Evolutionary conservation across 2,888 invertebrate species (phyloP).

Genomic region (Teleiodes luculella): DNA sequence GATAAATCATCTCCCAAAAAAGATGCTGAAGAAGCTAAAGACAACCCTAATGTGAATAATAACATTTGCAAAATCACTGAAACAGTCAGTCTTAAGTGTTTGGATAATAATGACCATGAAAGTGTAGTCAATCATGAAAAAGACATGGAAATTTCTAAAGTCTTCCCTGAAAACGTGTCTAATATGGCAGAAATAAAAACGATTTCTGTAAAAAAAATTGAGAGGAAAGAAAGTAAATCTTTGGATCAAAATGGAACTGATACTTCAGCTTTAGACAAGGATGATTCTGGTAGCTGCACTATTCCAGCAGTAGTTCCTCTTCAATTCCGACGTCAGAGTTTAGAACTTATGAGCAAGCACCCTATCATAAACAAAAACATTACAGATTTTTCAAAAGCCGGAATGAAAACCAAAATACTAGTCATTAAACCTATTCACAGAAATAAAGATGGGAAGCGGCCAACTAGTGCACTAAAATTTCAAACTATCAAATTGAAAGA

Average conservation of each 20-base stretch:
- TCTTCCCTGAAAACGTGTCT: neutral
- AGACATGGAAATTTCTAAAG: no score
- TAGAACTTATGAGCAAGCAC: constrained; percentile 64
- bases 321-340: constrained; percentile 58
- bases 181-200: no score
- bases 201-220: neutral
- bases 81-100: neutral
- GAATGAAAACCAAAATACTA: constrained; percentile 70
- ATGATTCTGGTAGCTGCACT: constrained; percentile 28
- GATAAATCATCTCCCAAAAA: constrained; percentile 66
- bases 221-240: neutral
- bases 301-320: constrained; percentile 53
- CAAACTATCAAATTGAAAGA: constrained; percentile 85
- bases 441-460: constrained; percentile 50
- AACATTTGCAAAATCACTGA: neutral
- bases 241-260: neutral
- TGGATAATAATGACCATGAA: neutral
- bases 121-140: neutral
- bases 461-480: constrained; percentile 52
- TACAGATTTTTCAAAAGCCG: constrained; percentile 62
- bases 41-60: constrained; percentile 82
- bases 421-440: constrained; percentile 69
- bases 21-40: constrained; percentile 61
- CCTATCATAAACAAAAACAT: constrained; percentile 67
- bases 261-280: neutral